Evolutionary conservation across 2,113 vertebrate species (phyloP).

Genomic region (Melospiza melodia): DNA sequence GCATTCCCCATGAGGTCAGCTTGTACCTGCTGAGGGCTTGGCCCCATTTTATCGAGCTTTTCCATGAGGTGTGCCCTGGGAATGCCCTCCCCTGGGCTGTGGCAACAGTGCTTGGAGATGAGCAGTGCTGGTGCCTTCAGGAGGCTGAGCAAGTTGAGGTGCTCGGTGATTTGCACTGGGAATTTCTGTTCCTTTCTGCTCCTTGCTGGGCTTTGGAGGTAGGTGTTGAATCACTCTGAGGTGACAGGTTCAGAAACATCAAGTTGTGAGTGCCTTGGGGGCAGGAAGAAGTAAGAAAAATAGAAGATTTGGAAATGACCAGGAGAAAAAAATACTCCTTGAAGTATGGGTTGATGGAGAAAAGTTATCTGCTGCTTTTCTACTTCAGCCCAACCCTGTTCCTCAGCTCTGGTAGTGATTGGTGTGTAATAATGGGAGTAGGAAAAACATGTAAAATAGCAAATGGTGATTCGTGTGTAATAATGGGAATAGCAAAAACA

Average conservation of each 20-base stretch:
- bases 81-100: not conserved
- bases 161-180: not conserved
- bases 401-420: not conserved
- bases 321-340: not conserved
- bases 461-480: not conserved
- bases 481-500: not conserved
- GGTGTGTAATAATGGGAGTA: not conserved
- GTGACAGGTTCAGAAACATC: not conserved
- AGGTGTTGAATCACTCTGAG: not conserved
- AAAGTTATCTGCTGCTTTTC: not conserved
- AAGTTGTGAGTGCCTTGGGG: not conserved
- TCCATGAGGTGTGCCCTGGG: not conserved
- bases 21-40: not conserved
- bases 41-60: not conserved
- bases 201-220: not conserved
- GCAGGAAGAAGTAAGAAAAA: not conserved
- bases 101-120: not conserved
- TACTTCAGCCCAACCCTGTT: not conserved
- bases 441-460: not conserved
- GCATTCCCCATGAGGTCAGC: not conserved
- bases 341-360: not conserved
- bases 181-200: not conserved
- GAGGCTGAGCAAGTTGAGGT: not conserved
- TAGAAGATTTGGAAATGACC: not conserved
- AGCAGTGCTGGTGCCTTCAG: not conserved